Percentiles rank a stretch among this genome's conserved stretches.
Evolutionary conservation across 2,888 invertebrate genomes (phyloP).

Genomic region (Stegophylla sp.): DNA sequence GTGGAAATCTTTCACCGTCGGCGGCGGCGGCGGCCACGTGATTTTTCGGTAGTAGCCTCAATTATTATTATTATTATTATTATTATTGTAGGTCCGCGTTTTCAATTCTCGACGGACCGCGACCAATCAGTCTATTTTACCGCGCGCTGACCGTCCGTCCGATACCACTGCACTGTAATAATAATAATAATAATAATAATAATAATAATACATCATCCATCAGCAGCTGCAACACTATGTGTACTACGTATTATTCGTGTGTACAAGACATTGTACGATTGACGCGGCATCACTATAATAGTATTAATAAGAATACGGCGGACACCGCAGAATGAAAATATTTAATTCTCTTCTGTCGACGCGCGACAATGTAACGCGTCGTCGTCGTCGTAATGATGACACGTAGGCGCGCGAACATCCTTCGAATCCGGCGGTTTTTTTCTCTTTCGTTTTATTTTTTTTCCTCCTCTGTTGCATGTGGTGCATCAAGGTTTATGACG

Average conservation of each 20-base stretch:
- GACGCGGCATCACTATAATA: background rate
- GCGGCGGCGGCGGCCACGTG: conserved; percentile 6
- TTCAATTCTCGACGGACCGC: conserved; percentile 39
- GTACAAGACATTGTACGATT: background rate
- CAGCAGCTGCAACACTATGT: background rate
- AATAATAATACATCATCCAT: no score
- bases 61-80: no score
- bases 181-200: no score
- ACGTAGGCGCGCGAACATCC: conserved; percentile 11
- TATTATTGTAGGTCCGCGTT: no score
- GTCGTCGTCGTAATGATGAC: no score
- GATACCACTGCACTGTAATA: background rate
- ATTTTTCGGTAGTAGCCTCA: background rate
- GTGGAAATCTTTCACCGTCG: conserved; percentile 28
- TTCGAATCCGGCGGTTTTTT: background rate
- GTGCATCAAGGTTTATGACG: conserved; percentile 31
- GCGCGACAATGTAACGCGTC: background rate
- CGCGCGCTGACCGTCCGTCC: no score
- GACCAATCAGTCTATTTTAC: conserved; percentile 37
- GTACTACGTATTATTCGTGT: background rate
- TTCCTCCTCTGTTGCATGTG: background rate
- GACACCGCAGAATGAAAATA: background rate
- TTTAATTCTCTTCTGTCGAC: conserved; percentile 1
- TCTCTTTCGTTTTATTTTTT: background rate
- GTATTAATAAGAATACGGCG: background rate